Base-by-base conservation (phyloP, 2,888 invertebrate species). In the Sisyra terminalis region DNA sequence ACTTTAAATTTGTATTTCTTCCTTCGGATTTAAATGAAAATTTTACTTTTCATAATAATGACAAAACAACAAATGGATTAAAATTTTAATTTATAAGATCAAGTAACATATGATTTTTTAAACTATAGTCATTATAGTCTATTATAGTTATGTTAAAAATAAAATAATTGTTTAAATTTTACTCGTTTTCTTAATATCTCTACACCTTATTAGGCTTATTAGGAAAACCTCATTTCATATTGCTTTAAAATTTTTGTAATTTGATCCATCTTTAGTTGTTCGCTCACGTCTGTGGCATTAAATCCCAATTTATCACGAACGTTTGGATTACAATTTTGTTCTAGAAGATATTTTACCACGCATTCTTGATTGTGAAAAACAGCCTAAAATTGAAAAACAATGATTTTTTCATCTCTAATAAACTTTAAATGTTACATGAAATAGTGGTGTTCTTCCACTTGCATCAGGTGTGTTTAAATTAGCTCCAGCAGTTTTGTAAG, bases 231-330 rank as follows among this genome's bases (percentile, higher is more conserved):
- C n/a, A n/a, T 37, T 37, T 18, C 14, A 11, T 8, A 18, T 10
- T 2, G 16, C 3, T 1, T 37, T 3, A 18, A 37, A 3, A 37
- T 18, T 2, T 37, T 37, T 2, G 11, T 9, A 37, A 37, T 35
- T 13, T 35, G 14, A 3, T n/a, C 8, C 16, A 35, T 10, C 4
- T 50, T 46, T 13, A 54, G 45, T 42, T 54, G 56, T 9, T 53
- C 47, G 0, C 75, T 75, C 48, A 73, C 70, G 43, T 77, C 70
- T 2, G 61, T 46, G 0, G 79, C 66, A 0, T 72, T 73, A 34
- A 68, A 55, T 0, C 70, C 72, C 1, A 75, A 53, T 10, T 55
- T 57, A 1, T 52, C 51, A 1, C 60, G 50, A 0, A 50, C 50
- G 10, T 62, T 57, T 1, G 65, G 70, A 24, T 29, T 11, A 18